Evolutionary conservation across 2,888 invertebrate genomes (phyloP).

Genomic region (Lithophane ornitopus): DNA sequence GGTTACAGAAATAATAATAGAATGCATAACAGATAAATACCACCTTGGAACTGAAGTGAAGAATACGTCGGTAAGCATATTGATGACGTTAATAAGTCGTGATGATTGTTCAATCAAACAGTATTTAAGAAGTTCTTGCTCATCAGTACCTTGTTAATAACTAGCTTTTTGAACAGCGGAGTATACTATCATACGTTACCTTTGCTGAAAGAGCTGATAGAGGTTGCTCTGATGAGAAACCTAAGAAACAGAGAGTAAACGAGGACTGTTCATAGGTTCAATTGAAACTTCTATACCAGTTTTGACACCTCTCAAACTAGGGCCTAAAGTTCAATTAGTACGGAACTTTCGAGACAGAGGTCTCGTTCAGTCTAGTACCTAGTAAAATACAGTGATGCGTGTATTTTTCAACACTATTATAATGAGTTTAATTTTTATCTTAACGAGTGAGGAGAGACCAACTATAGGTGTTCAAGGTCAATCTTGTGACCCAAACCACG

Average conservation of each 20-base stretch:
- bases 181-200: too few relatives aligned
- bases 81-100: background rate
- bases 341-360: background rate
- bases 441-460: background rate
- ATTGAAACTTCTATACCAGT: background rate
- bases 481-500: constrained; percentile 27
- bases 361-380: background rate
- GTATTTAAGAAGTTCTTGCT: background rate
- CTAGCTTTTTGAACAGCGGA: background rate
- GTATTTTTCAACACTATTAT: background rate
- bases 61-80: background rate
- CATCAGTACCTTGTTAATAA: background rate
- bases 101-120: too few relatives aligned
- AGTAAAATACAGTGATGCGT: background rate
- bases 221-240: background rate
- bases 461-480: constrained; percentile 32
- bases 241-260: background rate
- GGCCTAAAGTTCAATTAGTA: background rate
- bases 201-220: too few relatives aligned
- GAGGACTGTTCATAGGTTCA: background rate
- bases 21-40: too few relatives aligned
- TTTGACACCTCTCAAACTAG: background rate
- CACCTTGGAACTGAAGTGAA: background rate
- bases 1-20: too few relatives aligned
- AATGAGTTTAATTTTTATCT: background rate